Evolutionary conservation across 2,888 invertebrate species (phyloP).

Genomic region (Tricholauxania praeusta): DNA sequence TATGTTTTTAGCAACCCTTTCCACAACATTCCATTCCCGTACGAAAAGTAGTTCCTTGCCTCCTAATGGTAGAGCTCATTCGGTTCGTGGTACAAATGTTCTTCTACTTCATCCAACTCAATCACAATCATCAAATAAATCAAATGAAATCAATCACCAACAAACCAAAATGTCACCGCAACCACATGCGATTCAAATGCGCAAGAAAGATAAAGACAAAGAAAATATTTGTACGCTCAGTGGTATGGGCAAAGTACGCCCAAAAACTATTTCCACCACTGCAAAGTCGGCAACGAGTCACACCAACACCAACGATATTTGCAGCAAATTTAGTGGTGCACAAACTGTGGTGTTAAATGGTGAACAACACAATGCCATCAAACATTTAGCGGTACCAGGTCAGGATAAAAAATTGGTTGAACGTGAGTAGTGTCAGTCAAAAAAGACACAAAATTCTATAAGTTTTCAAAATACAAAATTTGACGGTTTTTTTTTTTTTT

Average conservation of each 20-base stretch:
- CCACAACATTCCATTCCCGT: slow-evolving; percentile 80
- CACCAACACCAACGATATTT: slow-evolving; percentile 8
- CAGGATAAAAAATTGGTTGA: slow-evolving; percentile 68
- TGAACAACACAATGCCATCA: slow-evolving; percentile 47
- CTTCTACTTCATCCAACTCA: slow-evolving; percentile 58
- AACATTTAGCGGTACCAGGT: slow-evolving; percentile 64
- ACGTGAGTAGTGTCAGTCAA: slow-evolving; percentile 63
- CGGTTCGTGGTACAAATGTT: slow-evolving; percentile 57
- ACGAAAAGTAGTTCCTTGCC: slow-evolving; percentile 75
- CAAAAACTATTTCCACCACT: slow-evolving; percentile 45
- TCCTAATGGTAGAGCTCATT: slow-evolving; percentile 67
- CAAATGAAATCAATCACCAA: slow-evolving; percentile 52
- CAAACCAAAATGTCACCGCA: slow-evolving; percentile 41
- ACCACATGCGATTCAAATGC: slow-evolving; percentile 55
- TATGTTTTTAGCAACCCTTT: slow-evolving; percentile 77
- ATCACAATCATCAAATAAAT: slow-evolving; percentile 57
- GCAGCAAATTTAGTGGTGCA: slow-evolving; percentile 9
- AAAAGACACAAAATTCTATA: slow-evolving; percentile 10
- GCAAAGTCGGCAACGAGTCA: slow-evolving; percentile 42
- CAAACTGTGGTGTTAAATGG: slow-evolving; percentile 38
- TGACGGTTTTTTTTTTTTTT: slow-evolving; percentile 8
- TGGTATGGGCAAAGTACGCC: slow-evolving; percentile 46
- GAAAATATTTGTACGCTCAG: slow-evolving; percentile 58
- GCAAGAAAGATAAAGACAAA: slow-evolving; percentile 65
- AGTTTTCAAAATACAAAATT: slow-evolving; percentile 12